Base-by-base conservation (phyloP, 2,113 vertebrate genomes). In the Microcebus griseorufus region DNA sequence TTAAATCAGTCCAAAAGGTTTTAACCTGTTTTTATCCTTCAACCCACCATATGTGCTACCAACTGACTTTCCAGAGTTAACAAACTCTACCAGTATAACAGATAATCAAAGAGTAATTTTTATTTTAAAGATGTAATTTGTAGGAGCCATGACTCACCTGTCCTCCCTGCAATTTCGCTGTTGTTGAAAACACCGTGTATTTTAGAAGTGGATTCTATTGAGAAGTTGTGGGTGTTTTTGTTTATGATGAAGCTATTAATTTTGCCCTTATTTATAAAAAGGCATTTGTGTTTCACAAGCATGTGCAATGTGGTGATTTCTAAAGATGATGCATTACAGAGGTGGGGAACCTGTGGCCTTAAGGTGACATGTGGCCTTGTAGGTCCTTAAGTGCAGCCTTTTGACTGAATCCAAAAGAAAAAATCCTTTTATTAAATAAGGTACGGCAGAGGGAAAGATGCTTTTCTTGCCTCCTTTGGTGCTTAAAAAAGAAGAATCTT, bases 41-140 rank as follows among this genome's bases (percentile, higher is more conserved):
- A 62, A 29, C 11, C 42, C 76, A n/a, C 55, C 34, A 34, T 67
- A 48, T 8, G 9, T 90, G 42, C 55, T 85, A 75, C 27, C 45
- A 70, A 94, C 6, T 70, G 60, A 96, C 45, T 92, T 85, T 87
- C 60, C 73, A 62, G 29, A 72, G 70, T 64, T 29, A 92, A 92
- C 27, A 53, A 85, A 92, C n/a, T 88, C 23, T 29, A 95, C 29
- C 10, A 95, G 11, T 76, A 42, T 55, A 89, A 89, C 14, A 85
- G 9, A 51, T 79, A 73, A 72, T 72, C 45, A 80, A 94, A 84
- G 60, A 70, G 13, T 51, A 81, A 73, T 51, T 65, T 92, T 85
- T 16, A 62, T 69, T 48, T 67, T 81, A 86, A 70, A 90, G 45
- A 88, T 81, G 37, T 67, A 60, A 27, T 70, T 16, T 82, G 25